These are phyloP conservation scores for Phalacrocorax aristotelis DNA, from an alignment of 2,113 vertebrate species.

Conservation along the genomic window DNA sequence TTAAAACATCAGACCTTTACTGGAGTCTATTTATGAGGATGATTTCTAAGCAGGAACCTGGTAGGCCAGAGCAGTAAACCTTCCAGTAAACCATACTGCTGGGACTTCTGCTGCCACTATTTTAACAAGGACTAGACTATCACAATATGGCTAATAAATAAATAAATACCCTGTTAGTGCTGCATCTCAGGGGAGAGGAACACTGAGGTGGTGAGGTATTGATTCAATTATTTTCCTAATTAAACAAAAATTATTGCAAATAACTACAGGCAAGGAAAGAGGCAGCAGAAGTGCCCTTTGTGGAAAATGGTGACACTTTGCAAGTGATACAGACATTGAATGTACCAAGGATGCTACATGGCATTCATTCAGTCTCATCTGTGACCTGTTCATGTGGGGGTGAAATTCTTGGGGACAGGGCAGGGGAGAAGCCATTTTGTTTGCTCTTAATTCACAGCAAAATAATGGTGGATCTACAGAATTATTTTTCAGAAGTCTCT, in stretches of 20 bases:
- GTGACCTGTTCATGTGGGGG: neutral
- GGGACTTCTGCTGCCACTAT: neutral
- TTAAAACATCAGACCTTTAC: conserved; percentile 7
- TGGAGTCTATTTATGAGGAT: conserved; percentile 19
- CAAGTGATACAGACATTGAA: neutral
- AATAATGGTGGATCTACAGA: neutral
- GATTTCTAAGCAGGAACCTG: neutral
- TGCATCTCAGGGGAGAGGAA: neutral
- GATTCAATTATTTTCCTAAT: conserved; percentile 37
- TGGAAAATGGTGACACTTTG: neutral
- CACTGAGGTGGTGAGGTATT: neutral
- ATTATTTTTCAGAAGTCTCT: neutral
- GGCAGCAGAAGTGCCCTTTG: neutral
- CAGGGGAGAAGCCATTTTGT: neutral
- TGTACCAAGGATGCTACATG: neutral
- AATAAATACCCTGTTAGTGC: neutral
- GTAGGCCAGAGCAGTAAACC: neutral
- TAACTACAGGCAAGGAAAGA: neutral
- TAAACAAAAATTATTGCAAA: conserved; percentile 18
- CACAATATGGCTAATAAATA: neutral
- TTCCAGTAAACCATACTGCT: neutral
- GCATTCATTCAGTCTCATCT: neutral
- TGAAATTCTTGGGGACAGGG: neutral
- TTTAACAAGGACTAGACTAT: neutral
- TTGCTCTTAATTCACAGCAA: neutral